Percentiles rank a stretch among this genome's conserved stretches.
These are phyloP conservation scores for Tenebrosternarchus preto DNA, from an alignment of 2,113 vertebrate species.

Conservation along the genomic window DNA sequence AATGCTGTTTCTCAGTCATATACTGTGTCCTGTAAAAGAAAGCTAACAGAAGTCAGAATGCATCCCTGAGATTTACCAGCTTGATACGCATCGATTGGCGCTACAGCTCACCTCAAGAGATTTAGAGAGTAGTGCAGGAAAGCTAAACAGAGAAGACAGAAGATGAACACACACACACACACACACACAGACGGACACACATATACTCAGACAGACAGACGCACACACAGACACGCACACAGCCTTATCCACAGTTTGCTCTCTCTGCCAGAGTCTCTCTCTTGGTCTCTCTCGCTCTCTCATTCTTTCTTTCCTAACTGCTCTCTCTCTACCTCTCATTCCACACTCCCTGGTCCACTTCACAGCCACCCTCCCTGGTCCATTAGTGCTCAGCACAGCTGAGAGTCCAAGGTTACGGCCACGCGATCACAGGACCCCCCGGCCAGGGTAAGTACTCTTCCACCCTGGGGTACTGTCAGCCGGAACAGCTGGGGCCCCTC, in stretches of 20 bases:
- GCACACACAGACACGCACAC: background rate
- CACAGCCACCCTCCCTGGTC: slow-evolving; percentile 28
- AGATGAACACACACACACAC: slow-evolving; percentile 13
- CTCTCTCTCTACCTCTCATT: background rate
- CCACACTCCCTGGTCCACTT: slow-evolving; percentile 28
- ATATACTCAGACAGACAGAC: slow-evolving; percentile 2
- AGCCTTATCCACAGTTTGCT: slow-evolving; percentile 13
- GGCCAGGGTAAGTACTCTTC: slow-evolving; percentile 44
- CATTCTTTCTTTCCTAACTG: no score
- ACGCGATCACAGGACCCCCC: slow-evolving; percentile 33
- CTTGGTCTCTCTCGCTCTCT: no score
- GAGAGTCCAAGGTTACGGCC: slow-evolving; percentile 41
- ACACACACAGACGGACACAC: background rate
- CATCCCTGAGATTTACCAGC: background rate
- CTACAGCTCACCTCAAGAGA: background rate
- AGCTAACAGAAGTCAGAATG: background rate
- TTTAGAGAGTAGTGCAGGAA: slow-evolving; percentile 7
- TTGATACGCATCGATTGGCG: background rate
- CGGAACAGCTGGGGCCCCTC: slow-evolving; percentile 49
- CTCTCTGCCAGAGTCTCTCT: background rate
- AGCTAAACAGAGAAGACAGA: slow-evolving; percentile 21
- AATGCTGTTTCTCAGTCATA: background rate
- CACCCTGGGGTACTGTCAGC: slow-evolving; percentile 43
- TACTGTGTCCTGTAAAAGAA: background rate
- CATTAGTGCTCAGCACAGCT: slow-evolving; percentile 42